Percentiles rank a stretch among this genome's conserved stretches.
phyloP scores from a whole-genome alignment of 2,797 vertebrate species.

The Ispidina lecontei region DNA sequence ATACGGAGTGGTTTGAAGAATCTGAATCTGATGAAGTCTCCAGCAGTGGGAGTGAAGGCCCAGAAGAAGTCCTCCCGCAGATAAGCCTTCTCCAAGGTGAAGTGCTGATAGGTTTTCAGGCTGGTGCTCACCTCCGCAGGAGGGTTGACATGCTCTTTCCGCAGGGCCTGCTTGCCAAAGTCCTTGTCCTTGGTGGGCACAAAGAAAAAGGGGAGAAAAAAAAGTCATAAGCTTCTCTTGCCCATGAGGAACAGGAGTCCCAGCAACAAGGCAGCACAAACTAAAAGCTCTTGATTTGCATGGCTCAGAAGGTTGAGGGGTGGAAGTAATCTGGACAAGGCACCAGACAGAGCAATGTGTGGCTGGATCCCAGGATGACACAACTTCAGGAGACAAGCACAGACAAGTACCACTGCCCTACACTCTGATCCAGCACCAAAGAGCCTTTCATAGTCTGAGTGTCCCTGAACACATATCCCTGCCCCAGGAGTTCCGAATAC shows the following conservation, averaged over 20 bases:
- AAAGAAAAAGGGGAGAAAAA: background rate
- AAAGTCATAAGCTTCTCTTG: background rate
- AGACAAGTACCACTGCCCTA: background rate
- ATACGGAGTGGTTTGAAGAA: slow-evolving; percentile 96
- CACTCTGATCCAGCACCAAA: background rate
- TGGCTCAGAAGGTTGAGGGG: background rate
- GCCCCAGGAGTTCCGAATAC: background rate
- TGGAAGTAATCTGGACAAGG: background rate
- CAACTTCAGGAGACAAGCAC: background rate
- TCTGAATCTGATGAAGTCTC: slow-evolving; percentile 95
- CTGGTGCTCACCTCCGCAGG: slow-evolving; percentile 96
- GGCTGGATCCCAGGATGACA: background rate
- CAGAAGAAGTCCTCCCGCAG: slow-evolving; percentile 97
- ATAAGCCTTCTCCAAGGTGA: slow-evolving; percentile 97
- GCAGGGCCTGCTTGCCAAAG: slow-evolving; percentile 93
- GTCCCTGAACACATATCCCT: fast-evolving
- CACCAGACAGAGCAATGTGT: background rate
- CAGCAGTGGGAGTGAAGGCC: slow-evolving; percentile 94
- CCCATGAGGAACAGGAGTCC: background rate
- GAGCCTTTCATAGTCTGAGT: background rate
- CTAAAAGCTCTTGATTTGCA: background rate
- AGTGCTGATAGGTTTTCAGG: slow-evolving; percentile 99
- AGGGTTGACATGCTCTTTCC: slow-evolving; percentile 94
- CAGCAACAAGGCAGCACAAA: background rate
- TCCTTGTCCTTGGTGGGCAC: slow-evolving; percentile 88